phyloP scores from a whole-genome alignment of 2,113 vertebrate genomes.

The Siniperca chuatsi region DNA sequence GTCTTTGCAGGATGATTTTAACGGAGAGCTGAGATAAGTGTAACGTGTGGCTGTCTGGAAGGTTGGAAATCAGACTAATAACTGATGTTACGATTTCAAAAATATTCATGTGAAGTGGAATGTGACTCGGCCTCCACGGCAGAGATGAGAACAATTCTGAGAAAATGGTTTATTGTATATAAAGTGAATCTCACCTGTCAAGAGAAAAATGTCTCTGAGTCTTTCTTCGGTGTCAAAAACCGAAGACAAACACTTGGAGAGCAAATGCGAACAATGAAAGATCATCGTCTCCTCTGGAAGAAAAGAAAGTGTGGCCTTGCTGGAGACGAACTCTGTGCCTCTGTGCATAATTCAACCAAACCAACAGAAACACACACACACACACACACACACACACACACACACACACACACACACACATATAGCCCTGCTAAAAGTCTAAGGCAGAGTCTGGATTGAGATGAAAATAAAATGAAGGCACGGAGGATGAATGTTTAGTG shows the following conservation, averaged over 20 bases:
- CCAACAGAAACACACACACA: neutral
- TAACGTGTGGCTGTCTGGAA: neutral
- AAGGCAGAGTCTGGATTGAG: neutral
- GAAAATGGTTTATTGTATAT: no score
- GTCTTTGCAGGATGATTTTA: neutral
- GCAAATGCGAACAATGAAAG: neutral
- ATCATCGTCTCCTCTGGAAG: neutral
- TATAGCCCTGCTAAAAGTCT: neutral
- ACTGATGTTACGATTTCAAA: neutral
- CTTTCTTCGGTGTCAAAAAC: neutral
- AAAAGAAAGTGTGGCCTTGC: conserved; percentile 24
- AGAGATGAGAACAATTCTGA: conserved; percentile 13
- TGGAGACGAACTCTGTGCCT: neutral
- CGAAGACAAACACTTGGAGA: neutral
- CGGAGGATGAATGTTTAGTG: neutral
- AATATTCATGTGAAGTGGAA: no score
- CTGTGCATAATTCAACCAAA: conserved; percentile 15
- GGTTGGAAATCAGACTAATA: neutral
- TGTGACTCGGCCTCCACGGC: neutral
- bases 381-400: neutral
- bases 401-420: neutral
- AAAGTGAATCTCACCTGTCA: no score
- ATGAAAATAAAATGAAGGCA: conserved; percentile 6
- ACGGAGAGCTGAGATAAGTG: neutral
- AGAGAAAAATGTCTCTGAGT: neutral